Percentiles rank a stretch among this genome's conserved stretches.
These are phyloP conservation scores for Drosophila oshimai DNA, from an alignment of 1,140 invertebrate genomes.

Conservation along the genomic window DNA sequence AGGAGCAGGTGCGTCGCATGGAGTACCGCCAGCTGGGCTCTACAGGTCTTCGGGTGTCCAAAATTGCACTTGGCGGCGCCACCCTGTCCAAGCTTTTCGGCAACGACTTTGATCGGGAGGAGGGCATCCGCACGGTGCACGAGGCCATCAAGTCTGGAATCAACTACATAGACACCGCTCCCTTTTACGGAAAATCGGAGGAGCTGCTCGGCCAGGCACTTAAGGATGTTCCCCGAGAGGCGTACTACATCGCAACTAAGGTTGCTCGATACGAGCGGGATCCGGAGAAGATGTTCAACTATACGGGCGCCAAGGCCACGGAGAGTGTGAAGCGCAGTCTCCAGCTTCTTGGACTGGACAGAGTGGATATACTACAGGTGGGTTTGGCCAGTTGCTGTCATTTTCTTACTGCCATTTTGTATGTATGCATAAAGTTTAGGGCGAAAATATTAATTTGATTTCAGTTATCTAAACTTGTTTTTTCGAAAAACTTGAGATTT, in stretches of 20 bases:
- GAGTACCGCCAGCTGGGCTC: slow-evolving; percentile 84
- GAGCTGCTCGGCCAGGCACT: slow-evolving; percentile 92
- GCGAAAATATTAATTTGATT: too few species aligned
- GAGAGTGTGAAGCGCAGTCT: slow-evolving; percentile 91
- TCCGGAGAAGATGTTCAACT: slow-evolving; percentile 92
- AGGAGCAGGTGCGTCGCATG: slow-evolving; percentile 84
- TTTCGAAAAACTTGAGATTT: too few species aligned
- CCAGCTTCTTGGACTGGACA: slow-evolving; percentile 88
- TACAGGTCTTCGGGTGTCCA: slow-evolving; percentile 85
- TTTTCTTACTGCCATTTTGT: too few species aligned
- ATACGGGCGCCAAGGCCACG: slow-evolving; percentile 88
- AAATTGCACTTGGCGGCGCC: slow-evolving; percentile 84
- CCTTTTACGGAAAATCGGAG: slow-evolving; percentile 94
- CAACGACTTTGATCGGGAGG: slow-evolving; percentile 83
- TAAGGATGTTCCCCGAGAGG: slow-evolving; percentile 88
- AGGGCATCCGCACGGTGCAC: slow-evolving; percentile 88
- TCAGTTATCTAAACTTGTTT: too few species aligned
- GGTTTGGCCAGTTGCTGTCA: not conserved
- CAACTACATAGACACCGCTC: slow-evolving; percentile 96
- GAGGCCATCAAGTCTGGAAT: slow-evolving; percentile 90
- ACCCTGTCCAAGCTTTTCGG: slow-evolving; percentile 40
- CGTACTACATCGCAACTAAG: slow-evolving; percentile 97
- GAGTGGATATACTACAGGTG: slow-evolving; percentile 93
- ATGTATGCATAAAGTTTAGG: too few species aligned
- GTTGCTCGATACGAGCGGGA: slow-evolving; percentile 92